Base-by-base conservation (phyloP, 2,113 vertebrate genomes). In the Bostrychus sinensis region DNA sequence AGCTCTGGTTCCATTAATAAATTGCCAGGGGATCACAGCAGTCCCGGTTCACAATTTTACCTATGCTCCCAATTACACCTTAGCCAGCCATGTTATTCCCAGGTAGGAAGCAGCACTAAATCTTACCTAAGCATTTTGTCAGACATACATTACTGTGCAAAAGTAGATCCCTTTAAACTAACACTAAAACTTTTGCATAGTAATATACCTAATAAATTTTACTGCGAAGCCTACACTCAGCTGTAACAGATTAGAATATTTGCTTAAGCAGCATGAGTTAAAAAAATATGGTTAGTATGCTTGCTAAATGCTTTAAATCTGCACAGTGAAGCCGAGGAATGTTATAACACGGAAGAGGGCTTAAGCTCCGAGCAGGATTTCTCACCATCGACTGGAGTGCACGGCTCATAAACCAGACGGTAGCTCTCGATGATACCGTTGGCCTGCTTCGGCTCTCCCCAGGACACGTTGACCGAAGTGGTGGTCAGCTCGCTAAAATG, bases 381-480 rank as follows among this genome's bases (percentile, higher is more conserved):
- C 95, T 95, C 89, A 98, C 97, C 97, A 14, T 98, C 96, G 50
- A 99, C 94, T 0, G 97, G 94, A 6, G 94, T 94, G 91, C 95
- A 96, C 72, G 97, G 97, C 80, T 99, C 96, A 0, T 98, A 98
- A 74, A 98, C 92, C 76, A 98, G 92, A 60, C 95, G 88, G 88
- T 96, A 98, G 48, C 97, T 96, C 67, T 96, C 95, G 0, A 99
- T 94, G 86, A 98, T 53, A 0, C 97, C 97, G 0, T 99, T 99
- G 90, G 96, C 95, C 81, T 94, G 94, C 1, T 82, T 88, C 0
- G 97, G 97, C 0, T 94, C 94, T 36, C 94, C 97, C 97, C 97
- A 98, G 73, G 97, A 98, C 90, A 99, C 94, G 2, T 99, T 99
- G 85, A 99, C 96, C 0, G 97, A 98, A 0, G 95, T 98, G n/a